Base-by-base conservation (phyloP, 2,797 vertebrate species). In the Gobio occitaniae region DNA sequence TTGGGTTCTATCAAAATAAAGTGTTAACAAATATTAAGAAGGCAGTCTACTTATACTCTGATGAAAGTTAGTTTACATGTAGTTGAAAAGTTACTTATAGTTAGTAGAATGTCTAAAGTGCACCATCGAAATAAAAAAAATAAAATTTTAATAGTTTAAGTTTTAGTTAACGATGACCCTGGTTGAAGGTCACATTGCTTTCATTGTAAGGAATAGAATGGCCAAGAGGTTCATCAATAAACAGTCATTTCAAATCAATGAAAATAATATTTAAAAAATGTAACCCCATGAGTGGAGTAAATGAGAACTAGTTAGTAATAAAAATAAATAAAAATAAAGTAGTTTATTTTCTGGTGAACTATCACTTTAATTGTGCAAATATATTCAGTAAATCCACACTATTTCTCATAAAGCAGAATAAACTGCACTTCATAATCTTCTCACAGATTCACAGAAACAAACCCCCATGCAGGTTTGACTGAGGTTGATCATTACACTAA, bases 401-500 rank as follows among this genome's bases (percentile, higher is more conserved):
- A 76, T 61, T 81, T 76, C 41, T 80, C 36, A 41, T 17, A 52
- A 41, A 81, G 16, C 44, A 44, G 19, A 47, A 17, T 36, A 21
- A 61, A 69, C 69, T 61, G 25, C n/a, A 56, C 15, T 81, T 56
- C 6, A n/a, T 66, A 52, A 71, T 83, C 38, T 29, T 76, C 29
- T 82, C 68, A 75, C 8, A 47, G 44, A 47, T 71, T 66, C 36
- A 48, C 3, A 86, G 38, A 86, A 84, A 29, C 52, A 17, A 71
- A 78, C 21, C 52, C 52, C 52, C 59, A 47, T 52, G 68, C 52
- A 48, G 80, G 75, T 80, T 87, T 85, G 69, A 65, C 59, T 5
- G 65, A 80, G 68, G 25, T 63, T 56, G 59, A 54, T 77, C 10
- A 71, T 69, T 76, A 84, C 48, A 80, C 48, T 75, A 80, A 86